Percentiles rank a stretch among this genome's conserved stretches.
Conservation (phyloP, 1,140 invertebrate genomes). For the Arion vulgaris region DNA sequence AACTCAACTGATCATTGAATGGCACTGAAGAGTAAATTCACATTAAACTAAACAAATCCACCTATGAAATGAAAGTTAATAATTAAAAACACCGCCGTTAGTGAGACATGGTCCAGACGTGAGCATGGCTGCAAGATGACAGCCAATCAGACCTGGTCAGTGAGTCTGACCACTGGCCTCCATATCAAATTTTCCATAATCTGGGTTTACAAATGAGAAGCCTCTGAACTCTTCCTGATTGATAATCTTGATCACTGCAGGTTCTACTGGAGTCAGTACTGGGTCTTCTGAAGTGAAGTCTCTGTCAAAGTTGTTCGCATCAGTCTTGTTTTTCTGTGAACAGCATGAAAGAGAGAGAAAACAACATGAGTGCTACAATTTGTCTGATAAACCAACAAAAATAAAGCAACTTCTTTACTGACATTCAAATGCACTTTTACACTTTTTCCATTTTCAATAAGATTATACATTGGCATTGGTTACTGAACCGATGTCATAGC, state of each 20-base stretch:
- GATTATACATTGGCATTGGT: too few species aligned
- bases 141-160: slow-evolving; percentile 25
- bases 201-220: slow-evolving; percentile 96
- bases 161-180: slow-evolving; percentile 39
- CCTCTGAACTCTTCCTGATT: slow-evolving; percentile 98
- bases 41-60: slow-evolving; percentile 11
- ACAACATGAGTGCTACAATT: neutral
- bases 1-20: slow-evolving; percentile 11
- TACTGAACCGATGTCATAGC: too few species aligned
- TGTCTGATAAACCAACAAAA: too few species aligned
- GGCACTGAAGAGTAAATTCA: neutral
- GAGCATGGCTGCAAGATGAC: neutral
- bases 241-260: slow-evolving; percentile 90
- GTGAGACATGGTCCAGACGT: slow-evolving; percentile 16
- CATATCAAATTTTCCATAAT: slow-evolving; percentile 76
- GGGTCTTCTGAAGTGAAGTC: slow-evolving; percentile 99
- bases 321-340: slow-evolving; percentile 94
- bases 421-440: too few species aligned
- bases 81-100: slow-evolving; percentile 20
- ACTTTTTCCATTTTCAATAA: too few species aligned
- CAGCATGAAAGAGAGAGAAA: slow-evolving; percentile 35
- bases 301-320: slow-evolving; percentile 98
- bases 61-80: neutral
- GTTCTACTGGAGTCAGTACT: slow-evolving; percentile 91
- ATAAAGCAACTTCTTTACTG: too few species aligned